These are phyloP conservation scores for Urosaurus nigricauda DNA, from an alignment of 2,797 vertebrate species.

Conservation along the genomic window DNA sequence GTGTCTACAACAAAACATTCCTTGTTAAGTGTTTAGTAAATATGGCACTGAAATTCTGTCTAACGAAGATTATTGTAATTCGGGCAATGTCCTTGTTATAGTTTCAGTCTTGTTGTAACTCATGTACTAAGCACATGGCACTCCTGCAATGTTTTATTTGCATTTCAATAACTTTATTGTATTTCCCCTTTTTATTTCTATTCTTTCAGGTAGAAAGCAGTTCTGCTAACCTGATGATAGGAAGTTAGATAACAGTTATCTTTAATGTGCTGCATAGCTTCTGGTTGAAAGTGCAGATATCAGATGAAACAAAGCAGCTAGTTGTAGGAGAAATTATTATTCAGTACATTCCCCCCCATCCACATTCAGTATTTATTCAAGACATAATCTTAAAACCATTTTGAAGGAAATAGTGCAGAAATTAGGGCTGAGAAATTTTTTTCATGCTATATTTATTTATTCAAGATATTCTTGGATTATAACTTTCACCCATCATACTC, in stretches of 20 bases:
- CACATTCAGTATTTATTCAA: not conserved
- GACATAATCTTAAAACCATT: not conserved
- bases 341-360: not conserved
- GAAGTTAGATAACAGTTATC: conserved; percentile 2
- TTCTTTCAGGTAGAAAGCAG: conserved; percentile 13
- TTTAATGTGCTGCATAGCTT: not conserved
- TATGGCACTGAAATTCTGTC: conserved; percentile 21
- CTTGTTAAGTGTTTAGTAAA: conserved; percentile 9
- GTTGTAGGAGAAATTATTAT: conserved; percentile 2
- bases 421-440: not conserved
- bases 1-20: not conserved
- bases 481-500: not conserved
- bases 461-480: not conserved
- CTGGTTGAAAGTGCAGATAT: conserved; percentile 7
- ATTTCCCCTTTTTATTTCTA: conserved; percentile 1
- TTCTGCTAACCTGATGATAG: not conserved
- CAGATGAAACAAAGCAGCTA: conserved; percentile 5
- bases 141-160: conserved; percentile 37
- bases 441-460: not conserved
- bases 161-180: conserved; percentile 29
- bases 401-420: not conserved
- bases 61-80: conserved; percentile 27
- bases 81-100: conserved; percentile 17
- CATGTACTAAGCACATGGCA: not conserved
- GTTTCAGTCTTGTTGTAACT: not conserved